Conservation (phyloP, 2,113 vertebrate species). For the Chrysemys picta region DNA sequence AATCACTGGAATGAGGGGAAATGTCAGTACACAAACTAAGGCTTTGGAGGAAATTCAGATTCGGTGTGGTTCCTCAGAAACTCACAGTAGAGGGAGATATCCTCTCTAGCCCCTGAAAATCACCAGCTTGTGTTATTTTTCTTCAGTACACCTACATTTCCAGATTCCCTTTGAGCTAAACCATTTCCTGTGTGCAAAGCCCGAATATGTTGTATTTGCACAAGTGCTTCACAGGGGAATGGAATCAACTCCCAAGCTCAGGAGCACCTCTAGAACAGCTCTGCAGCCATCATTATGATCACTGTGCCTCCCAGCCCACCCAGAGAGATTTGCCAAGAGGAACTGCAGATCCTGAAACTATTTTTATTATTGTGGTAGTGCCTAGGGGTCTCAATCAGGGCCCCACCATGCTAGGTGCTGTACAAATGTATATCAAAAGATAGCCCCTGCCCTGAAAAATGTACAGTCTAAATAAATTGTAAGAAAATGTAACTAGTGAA, state of each 20-base stretch:
- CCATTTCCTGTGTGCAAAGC: constrained; percentile 4
- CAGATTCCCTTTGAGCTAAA: neutral
- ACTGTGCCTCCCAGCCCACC: neutral
- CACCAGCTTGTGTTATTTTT: neutral
- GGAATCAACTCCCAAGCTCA: neutral
- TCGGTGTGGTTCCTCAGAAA: neutral
- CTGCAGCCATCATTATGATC: neutral
- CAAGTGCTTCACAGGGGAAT: neutral
- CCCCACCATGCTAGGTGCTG: neutral
- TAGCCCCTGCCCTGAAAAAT: neutral
- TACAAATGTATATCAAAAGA: neutral
- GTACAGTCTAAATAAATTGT: neutral
- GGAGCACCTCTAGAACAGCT: neutral
- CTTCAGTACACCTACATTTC: neutral
- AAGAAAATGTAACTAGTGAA: neutral
- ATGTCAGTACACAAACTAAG: neutral
- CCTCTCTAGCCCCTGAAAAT: neutral
- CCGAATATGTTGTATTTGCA: neutral
- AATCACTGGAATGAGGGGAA: neutral
- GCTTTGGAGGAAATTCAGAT: neutral
- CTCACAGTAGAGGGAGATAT: neutral
- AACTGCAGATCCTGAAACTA: accelerated
- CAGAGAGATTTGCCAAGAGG: neutral
- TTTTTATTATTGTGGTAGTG: neutral
- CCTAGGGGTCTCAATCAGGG: neutral